Evolutionary conservation across 2,797 vertebrate genomes (phyloP).

Genomic region (Tarsius wallacei): DNA sequence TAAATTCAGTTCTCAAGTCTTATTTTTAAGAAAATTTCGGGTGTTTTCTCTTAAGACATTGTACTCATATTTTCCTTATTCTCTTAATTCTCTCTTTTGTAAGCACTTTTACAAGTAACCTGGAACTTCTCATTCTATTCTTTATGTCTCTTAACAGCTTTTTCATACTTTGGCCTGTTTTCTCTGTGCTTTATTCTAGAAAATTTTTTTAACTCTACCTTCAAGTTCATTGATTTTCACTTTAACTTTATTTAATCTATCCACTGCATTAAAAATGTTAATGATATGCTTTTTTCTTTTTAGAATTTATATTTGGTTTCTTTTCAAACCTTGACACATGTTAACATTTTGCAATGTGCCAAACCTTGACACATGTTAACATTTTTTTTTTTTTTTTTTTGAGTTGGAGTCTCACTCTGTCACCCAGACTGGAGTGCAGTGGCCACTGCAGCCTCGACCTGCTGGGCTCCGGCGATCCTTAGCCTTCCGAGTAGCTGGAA

Average conservation of each 20-base stretch:
- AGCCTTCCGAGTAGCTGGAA: too few relatives aligned
- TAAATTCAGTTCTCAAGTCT: background rate
- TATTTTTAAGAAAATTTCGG: background rate
- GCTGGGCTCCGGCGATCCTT: too few relatives aligned
- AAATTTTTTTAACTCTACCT: background rate
- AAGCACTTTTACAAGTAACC: background rate
- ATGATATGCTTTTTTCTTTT: background rate
- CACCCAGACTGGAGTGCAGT: too few relatives aligned
- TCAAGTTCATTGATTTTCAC: background rate
- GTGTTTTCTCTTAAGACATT: background rate
- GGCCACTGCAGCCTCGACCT: too few relatives aligned
- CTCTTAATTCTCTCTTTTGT: background rate
- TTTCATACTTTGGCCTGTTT: background rate
- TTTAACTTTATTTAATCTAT: background rate
- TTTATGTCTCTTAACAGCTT: background rate
- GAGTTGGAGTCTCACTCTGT: too few relatives aligned
- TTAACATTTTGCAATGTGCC: background rate
- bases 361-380: background rate
- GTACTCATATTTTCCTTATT: background rate
- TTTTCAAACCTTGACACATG: background rate
- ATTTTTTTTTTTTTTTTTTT: too few relatives aligned
- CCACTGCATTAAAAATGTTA: background rate
- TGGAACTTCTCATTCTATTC: background rate
- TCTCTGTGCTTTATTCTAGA: background rate
- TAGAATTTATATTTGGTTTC: background rate